Percentiles rank a stretch among this genome's conserved stretches.
phyloP scores from a whole-genome alignment of 1,140 invertebrate species.

The Chelonus insularis region DNA sequence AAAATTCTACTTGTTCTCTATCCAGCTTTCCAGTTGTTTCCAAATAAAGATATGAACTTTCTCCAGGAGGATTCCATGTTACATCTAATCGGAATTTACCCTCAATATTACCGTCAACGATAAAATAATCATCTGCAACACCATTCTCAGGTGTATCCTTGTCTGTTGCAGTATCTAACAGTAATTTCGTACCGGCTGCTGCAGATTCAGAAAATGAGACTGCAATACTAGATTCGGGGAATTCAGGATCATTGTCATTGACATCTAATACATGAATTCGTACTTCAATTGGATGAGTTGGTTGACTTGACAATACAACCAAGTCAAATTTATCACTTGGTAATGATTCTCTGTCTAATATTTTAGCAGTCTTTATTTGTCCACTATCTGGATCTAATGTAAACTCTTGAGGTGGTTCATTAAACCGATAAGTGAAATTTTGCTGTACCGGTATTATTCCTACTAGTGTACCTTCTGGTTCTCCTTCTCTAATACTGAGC shows the following conservation, averaged over 20 bases:
- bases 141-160: constrained; percentile 83
- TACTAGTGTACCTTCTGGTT: constrained; percentile 78
- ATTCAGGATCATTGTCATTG: constrained; percentile 88
- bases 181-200: constrained; percentile 78
- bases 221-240: constrained; percentile 84
- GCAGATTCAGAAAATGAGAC: constrained; percentile 91
- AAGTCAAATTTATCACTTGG: constrained; percentile 81
- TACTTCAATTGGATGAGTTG: constrained; percentile 91
- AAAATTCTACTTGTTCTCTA: constrained; percentile 80
- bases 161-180: constrained; percentile 87
- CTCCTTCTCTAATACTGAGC: constrained; percentile 81
- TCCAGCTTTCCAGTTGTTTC: constrained; percentile 89
- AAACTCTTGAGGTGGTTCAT: constrained; percentile 85
- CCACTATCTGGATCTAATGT: constrained; percentile 77
- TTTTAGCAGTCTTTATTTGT: constrained; percentile 77
- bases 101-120: constrained; percentile 84
- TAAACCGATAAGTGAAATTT: constrained; percentile 88
- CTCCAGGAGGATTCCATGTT: constrained; percentile 84
- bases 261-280: constrained; percentile 82
- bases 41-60: constrained; percentile 85
- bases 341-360: constrained; percentile 80
- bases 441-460: constrained; percentile 84
- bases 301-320: constrained; percentile 87
- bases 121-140: constrained; percentile 83
- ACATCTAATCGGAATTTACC: constrained; percentile 85